Evolutionary conservation across 2,113 vertebrate species (phyloP).

Genomic region (Oenanthe oenanthe): DNA sequence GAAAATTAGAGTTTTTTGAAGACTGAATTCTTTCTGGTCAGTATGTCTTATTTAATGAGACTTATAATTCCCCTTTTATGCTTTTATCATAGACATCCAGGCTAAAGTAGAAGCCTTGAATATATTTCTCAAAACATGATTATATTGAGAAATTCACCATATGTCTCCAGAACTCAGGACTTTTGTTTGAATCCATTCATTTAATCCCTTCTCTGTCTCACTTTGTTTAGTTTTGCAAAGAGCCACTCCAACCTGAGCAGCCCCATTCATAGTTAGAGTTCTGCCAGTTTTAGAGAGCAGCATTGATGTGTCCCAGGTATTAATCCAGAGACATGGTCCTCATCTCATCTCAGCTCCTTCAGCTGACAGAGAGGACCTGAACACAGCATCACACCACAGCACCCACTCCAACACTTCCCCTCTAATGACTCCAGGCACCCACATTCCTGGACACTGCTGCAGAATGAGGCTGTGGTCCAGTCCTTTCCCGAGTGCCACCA

Average conservation of each 20-base stretch:
- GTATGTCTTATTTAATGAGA: background rate
- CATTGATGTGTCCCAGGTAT: background rate
- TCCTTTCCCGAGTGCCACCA: background rate
- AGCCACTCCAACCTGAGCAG: background rate
- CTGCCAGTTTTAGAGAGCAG: background rate
- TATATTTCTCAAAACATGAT: background rate
- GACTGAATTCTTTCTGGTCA: background rate
- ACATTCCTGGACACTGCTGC: background rate
- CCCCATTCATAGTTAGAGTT: background rate
- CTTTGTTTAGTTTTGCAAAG: background rate
- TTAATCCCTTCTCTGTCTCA: background rate
- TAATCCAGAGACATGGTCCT: background rate
- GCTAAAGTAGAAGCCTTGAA: background rate
- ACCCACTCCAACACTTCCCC: rapidly evolving
- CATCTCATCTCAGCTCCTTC: background rate
- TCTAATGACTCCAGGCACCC: background rate
- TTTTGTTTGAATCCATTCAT: background rate
- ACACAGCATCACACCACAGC: background rate
- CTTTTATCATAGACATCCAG: background rate
- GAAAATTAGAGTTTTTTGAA: background rate
- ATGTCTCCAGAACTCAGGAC: background rate
- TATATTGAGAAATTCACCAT: background rate
- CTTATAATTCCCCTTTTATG: background rate
- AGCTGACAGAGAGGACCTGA: background rate
- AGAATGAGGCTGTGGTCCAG: background rate